A percentile compares a stretch with the other conserved stretches of the same genome.
Conservation (phyloP, 1,140 invertebrate species). For the Trichonephila inaurata region DNA sequence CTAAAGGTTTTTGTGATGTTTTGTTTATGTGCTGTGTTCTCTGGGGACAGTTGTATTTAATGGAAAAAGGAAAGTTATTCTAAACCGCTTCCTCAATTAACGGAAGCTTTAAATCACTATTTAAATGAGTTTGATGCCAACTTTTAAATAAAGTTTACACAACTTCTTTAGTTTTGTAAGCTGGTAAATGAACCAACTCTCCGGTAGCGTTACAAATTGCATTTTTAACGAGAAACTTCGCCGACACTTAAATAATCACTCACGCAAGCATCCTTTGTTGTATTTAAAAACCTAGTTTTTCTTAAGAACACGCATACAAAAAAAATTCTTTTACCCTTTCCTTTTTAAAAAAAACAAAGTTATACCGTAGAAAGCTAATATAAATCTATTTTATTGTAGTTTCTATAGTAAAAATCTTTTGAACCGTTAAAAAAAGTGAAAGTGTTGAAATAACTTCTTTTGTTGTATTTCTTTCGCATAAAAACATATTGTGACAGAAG, state of each 20-base stretch:
- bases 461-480: background rate
- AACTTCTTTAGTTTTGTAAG: background rate
- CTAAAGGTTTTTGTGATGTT: too few species aligned
- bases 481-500: slow-evolving; percentile 46
- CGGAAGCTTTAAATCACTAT: background rate
- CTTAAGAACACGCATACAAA: background rate
- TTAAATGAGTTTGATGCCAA: background rate
- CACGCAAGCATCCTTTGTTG: slow-evolving; percentile 15
- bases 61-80: background rate
- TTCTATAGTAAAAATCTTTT: slow-evolving; percentile 9
- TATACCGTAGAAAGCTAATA: slow-evolving; percentile 29
- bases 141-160: background rate
- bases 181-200: background rate
- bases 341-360: slow-evolving; percentile 22
- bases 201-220: background rate
- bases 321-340: background rate
- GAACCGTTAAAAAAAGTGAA: slow-evolving; percentile 49
- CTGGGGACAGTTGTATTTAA: background rate
- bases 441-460: slow-evolving; percentile 38
- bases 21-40: background rate
- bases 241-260: background rate
- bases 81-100: background rate
- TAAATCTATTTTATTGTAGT: slow-evolving; percentile 25
- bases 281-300: slow-evolving; percentile 11
- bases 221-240: background rate